Percentiles rank a stretch among this genome's conserved stretches.
phyloP scores from a whole-genome alignment of 2,797 vertebrate species.

The Leptoclinus maculatus region DNA sequence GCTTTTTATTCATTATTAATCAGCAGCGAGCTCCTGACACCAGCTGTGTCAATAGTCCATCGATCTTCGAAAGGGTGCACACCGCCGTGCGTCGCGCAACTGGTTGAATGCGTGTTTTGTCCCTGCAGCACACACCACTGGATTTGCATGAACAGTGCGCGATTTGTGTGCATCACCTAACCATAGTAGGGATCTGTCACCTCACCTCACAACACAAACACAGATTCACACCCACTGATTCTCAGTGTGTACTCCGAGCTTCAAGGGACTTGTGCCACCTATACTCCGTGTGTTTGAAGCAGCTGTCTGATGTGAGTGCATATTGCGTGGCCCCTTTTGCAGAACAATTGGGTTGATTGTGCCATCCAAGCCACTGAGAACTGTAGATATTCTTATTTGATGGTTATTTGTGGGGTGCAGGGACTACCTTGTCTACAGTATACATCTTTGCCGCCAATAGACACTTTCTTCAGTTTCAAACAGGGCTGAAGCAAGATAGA shows the following conservation, averaged over 20 bases:
- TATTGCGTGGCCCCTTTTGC: slow-evolving; percentile 4
- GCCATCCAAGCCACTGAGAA: not conserved
- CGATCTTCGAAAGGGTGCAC: slow-evolving; percentile 43
- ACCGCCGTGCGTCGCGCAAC: slow-evolving; percentile 13
- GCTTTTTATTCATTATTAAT: slow-evolving; percentile 30
- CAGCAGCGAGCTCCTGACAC: slow-evolving; percentile 31
- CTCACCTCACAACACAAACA: slow-evolving; percentile 33
- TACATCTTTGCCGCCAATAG: not conserved
- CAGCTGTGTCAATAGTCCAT: slow-evolving; percentile 69
- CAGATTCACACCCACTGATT: slow-evolving; percentile 51
- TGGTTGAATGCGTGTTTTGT: slow-evolving; percentile 2
- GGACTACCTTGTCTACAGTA: not conserved
- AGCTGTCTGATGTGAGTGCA: slow-evolving; percentile 49
- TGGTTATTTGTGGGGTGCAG: not conserved
- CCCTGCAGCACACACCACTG: not conserved
- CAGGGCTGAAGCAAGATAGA: not conserved
- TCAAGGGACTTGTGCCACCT: slow-evolving; percentile 44
- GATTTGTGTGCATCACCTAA: not conserved
- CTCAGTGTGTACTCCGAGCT: slow-evolving; percentile 28
- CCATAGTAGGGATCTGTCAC: slow-evolving; percentile 25
- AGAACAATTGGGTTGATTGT: not conserved
- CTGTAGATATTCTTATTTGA: not conserved
- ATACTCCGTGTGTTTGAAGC: slow-evolving; percentile 54
- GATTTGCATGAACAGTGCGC: not conserved
- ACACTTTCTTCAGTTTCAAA: not conserved